phyloP scores from a whole-genome alignment of 2,888 invertebrate species.

The Vesta saturnalis region DNA sequence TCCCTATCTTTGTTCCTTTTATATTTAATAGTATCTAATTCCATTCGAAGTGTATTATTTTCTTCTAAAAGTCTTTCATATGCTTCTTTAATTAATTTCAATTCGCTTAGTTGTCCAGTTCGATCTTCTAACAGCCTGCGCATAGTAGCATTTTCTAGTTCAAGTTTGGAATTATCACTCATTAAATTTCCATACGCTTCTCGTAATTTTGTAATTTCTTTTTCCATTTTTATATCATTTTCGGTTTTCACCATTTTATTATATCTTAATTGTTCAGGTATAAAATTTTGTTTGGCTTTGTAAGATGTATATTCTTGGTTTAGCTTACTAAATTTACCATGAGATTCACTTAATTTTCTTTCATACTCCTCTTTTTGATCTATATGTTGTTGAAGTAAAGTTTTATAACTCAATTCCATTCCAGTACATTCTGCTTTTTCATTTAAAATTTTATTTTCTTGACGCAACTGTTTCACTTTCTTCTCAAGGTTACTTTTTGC shows the following conservation, averaged over 20 bases:
- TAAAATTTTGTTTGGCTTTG: slow-evolving; percentile 16
- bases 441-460: slow-evolving; percentile 49
- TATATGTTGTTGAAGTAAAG: slow-evolving; percentile 47
- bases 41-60: slow-evolving; percentile 56
- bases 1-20: slow-evolving; percentile 57
- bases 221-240: slow-evolving; percentile 32
- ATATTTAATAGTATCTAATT: slow-evolving; percentile 58
- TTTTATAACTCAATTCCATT: slow-evolving; percentile 48
- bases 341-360: slow-evolving; percentile 44
- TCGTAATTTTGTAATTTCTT: slow-evolving; percentile 48
- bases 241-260: slow-evolving; percentile 35
- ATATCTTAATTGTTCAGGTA: slow-evolving; percentile 26
- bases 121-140: slow-evolving; percentile 50
- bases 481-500: slow-evolving; percentile 48
- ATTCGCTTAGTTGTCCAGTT: slow-evolving; percentile 47
- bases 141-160: slow-evolving; percentile 54
- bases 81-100: slow-evolving; percentile 54
- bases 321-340: slow-evolving; percentile 47
- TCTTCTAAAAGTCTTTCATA: slow-evolving; percentile 59
- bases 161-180: slow-evolving; percentile 53
- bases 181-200: slow-evolving; percentile 54
- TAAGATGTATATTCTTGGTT: slow-evolving; percentile 40
- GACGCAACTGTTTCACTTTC: slow-evolving; percentile 52
- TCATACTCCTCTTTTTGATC: slow-evolving; percentile 48
- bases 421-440: slow-evolving; percentile 35